Percentiles rank a stretch among this genome's conserved stretches.
Evolutionary conservation across 1,140 invertebrate genomes (phyloP).

Genomic region (Phenacoccus solenopsis): DNA sequence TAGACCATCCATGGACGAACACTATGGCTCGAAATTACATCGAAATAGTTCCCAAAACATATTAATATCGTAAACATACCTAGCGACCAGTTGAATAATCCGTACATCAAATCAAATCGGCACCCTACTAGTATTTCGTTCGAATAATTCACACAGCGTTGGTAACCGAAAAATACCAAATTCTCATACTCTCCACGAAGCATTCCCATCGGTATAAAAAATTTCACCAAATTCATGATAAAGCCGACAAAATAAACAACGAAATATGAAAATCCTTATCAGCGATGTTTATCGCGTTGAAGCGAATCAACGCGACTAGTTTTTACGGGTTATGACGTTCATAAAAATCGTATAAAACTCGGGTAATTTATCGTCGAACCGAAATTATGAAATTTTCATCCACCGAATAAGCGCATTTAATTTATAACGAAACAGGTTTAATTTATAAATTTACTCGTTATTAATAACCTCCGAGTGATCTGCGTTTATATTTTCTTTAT

Average conservation of each 20-base stretch:
- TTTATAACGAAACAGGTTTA: conserved; percentile 3
- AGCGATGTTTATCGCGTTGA: background rate
- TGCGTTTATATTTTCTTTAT: background rate
- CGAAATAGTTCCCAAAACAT: too few relatives aligned
- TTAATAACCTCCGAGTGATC: background rate
- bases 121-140: too few relatives aligned
- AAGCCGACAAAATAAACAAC: background rate
- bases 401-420: background rate
- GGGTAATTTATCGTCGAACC: background rate
- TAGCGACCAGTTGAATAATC: too few relatives aligned
- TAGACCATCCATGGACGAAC: too few relatives aligned
- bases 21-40: too few relatives aligned
- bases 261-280: background rate
- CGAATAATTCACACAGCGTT: background rate
- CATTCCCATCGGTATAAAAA: background rate
- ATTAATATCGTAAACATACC: too few relatives aligned
- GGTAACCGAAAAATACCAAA: background rate
- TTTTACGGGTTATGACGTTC: background rate
- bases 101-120: too few relatives aligned
- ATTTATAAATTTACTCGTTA: background rate
- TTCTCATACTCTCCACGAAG: background rate
- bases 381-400: background rate
- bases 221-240: background rate
- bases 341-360: background rate
- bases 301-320: background rate